Evolutionary conservation across 2,797 vertebrate genomes (phyloP), one percentile per base, ranked within the genome.

Genomic region (Ispidina lecontei): DNA sequence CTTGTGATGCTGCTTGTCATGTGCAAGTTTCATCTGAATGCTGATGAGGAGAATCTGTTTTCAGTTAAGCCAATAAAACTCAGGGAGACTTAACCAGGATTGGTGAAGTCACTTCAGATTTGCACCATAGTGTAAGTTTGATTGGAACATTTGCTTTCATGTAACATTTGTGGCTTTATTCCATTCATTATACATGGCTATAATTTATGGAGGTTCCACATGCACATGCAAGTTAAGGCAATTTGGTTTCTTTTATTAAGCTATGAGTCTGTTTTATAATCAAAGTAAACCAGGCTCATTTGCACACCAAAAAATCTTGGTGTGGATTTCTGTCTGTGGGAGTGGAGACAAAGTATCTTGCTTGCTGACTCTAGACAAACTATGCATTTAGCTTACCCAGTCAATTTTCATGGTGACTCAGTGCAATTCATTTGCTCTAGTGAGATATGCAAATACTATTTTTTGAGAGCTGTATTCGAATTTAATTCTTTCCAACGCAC

Each of bases 211-310:
- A 95, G 43, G 46, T 82, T 95, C 77, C 90, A 91, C 96, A 96
- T 89, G 95, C 90, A 93, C 95, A 96, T 94, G 88, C 96, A 96
- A 89, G 95, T 96, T 91, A 96, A 94, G 65, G 41, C 84, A 94
- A 92, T 94, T 96, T 95, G 51, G 95, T 92, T 96, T 93, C 95
- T 94, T 95, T 96, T 95, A 96, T 96, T 95, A 96, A 96, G 88
- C 88, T 90, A 87, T 96, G 95, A 95, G 93, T 94, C 94, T 95
- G 77, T 93, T 94, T 96, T 95, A 95, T 93, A 95, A 96, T 96
- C 96, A 94, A 95, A 96, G 94, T 85, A 93, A 96, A 90, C 90
- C 88, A 93, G 58, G 55, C 91, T 95, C 88, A 96, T 94, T 96
- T 95, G 96, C 96, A 96, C 96, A 96, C 95, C 94, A 96, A 95